Conservation (phyloP, 2,113 vertebrate species). For the Eidolon helvum region DNA sequence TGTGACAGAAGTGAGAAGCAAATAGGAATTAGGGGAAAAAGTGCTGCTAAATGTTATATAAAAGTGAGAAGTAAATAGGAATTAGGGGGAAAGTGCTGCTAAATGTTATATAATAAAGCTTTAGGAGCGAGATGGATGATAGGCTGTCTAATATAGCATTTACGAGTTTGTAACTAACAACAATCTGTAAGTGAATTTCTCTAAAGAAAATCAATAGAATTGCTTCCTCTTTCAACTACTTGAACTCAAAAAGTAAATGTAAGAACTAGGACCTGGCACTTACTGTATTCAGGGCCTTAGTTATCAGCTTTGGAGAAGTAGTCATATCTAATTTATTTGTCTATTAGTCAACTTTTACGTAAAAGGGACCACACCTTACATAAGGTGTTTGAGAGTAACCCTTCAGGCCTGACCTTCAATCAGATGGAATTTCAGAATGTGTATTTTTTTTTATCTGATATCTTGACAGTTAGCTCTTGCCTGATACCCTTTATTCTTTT, state of each 20-base stretch:
- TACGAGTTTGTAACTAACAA: constrained; percentile 20
- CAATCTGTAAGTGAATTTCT: constrained; percentile 1
- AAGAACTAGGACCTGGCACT: neutral
- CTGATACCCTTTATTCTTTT: constrained; percentile 9
- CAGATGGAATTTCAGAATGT: neutral
- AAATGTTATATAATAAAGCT: neutral
- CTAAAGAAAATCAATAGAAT: neutral
- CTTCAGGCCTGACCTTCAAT: neutral
- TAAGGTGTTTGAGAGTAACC: neutral
- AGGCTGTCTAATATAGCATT: neutral
- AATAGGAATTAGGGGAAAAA: neutral
- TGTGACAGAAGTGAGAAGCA: neutral
- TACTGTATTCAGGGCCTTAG: neutral
- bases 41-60: neutral
- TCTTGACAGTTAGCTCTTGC: neutral
- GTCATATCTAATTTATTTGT: constrained; percentile 36
- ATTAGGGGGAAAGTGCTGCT: neutral
- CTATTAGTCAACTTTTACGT: neutral
- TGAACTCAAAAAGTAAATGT: constrained; percentile 31
- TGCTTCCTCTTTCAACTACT: constrained; percentile 24
- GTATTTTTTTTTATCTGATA: neutral
- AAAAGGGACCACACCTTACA: neutral
- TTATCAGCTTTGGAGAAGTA: constrained; percentile 29
- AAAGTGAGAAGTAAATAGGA: neutral
- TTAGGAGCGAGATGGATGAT: neutral